Evolutionary conservation across 2,888 invertebrate genomes (phyloP).

Genomic region (Drosophila acutilabella): DNA sequence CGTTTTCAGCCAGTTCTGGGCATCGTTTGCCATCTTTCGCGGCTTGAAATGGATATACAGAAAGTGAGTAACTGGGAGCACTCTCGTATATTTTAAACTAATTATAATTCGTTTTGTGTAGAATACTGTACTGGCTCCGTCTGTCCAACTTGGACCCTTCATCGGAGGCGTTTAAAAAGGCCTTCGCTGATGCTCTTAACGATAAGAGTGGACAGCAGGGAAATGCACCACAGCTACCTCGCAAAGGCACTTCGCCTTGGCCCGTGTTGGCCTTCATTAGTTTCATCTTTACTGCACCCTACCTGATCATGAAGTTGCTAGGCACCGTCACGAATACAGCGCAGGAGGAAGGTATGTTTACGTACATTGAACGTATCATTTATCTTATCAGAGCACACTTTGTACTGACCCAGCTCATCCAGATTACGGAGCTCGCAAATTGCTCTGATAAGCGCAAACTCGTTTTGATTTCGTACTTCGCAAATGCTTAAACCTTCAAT

Average conservation of each 20-base stretch:
- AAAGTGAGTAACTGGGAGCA: constrained; percentile 83
- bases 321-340: constrained; percentile 86
- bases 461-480: constrained; percentile 16
- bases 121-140: constrained; percentile 83
- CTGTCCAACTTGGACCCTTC: constrained; percentile 84
- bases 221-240: constrained; percentile 73
- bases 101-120: constrained; percentile 29
- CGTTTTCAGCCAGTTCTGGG: constrained; percentile 94
- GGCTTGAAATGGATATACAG: constrained; percentile 92
- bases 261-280: constrained; percentile 95
- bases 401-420: constrained; percentile 49
- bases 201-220: constrained; percentile 68
- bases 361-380: constrained; percentile 48
- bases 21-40: constrained; percentile 93
- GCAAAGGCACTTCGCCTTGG: constrained; percentile 89
- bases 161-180: constrained; percentile 85
- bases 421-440: constrained; percentile 37
- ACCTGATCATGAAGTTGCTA: constrained; percentile 93
- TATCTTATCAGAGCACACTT: constrained; percentile 70
- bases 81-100: not conserved
- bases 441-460: constrained; percentile 57
- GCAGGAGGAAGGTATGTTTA: constrained; percentile 87
- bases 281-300: constrained; percentile 95
- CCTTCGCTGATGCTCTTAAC: constrained; percentile 84
- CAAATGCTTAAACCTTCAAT: constrained; percentile 12